Evolutionary conservation across 2,888 invertebrate species (phyloP).

Genomic region (Glaucopsyche alexis): DNA sequence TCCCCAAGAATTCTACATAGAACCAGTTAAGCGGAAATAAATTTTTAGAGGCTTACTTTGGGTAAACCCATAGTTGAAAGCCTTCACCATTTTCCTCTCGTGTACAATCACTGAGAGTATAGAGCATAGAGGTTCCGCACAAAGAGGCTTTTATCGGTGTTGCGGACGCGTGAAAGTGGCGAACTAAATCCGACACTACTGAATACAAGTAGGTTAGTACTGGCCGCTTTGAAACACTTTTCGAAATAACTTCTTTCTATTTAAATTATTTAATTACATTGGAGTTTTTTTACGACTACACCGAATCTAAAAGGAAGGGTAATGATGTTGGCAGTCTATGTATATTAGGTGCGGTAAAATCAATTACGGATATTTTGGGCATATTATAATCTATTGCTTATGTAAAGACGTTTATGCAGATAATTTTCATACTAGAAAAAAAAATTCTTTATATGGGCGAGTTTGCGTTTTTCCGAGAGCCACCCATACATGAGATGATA

Average conservation of each 20-base stretch:
- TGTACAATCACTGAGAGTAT: slow-evolving; percentile 64
- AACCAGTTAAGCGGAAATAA: slow-evolving; percentile 22
- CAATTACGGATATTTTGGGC: too few species aligned
- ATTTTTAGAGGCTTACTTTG: slow-evolving; percentile 39
- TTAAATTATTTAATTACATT: not conserved
- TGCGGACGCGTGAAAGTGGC: slow-evolving; percentile 52
- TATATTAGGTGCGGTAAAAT: too few species aligned
- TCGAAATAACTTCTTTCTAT: not conserved
- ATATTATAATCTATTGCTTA: too few species aligned
- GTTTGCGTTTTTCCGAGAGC: too few species aligned
- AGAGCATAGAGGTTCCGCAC: slow-evolving; percentile 51
- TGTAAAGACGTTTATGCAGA: too few species aligned
- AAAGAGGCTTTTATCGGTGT: slow-evolving; percentile 69
- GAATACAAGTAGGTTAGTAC: slow-evolving; percentile 8
- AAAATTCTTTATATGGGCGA: too few species aligned
- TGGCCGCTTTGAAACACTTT: not conserved
- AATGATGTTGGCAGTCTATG: too few species aligned
- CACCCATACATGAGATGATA: too few species aligned
- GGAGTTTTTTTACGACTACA: too few species aligned
- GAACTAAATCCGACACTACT: slow-evolving; percentile 56
- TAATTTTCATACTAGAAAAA: too few species aligned
- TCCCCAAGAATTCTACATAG: slow-evolving; percentile 25
- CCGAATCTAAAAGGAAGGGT: too few species aligned
- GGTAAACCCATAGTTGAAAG: slow-evolving; percentile 41
- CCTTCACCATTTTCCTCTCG: slow-evolving; percentile 44